Conservation (phyloP, 2,113 vertebrate species). For the Pedetes capensis region DNA sequence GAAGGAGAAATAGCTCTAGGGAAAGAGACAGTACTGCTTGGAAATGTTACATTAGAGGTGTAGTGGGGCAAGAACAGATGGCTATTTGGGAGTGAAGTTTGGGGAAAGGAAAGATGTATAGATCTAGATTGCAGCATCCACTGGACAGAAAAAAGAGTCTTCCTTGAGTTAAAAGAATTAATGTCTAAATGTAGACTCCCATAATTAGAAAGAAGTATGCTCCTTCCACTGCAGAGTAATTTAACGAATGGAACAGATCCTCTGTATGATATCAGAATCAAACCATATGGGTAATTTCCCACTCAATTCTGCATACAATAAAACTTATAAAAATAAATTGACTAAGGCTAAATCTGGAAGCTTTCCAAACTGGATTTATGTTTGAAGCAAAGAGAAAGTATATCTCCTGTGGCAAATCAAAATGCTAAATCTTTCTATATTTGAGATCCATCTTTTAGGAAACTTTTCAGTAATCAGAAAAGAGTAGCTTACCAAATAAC, state of each 20-base stretch:
- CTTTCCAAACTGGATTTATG: slow-evolving; percentile 20
- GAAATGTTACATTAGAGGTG: background rate
- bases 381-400: slow-evolving; percentile 21
- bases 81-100: background rate
- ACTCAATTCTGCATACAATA: slow-evolving; percentile 27
- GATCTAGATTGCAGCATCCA: background rate
- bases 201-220: slow-evolving; percentile 4
- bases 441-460: slow-evolving; percentile 16
- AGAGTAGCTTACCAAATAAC: background rate
- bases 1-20: background rate
- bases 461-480: slow-evolving; percentile 11
- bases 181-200: slow-evolving; percentile 23
- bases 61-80: background rate
- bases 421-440: slow-evolving; percentile 31
- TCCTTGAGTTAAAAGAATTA: background rate
- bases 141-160: slow-evolving; percentile 5
- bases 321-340: background rate
- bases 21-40: background rate
- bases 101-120: background rate
- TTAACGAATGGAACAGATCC: slow-evolving; percentile 17
- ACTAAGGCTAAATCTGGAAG: slow-evolving; percentile 7
- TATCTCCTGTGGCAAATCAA: background rate
- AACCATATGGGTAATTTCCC: slow-evolving; percentile 43
- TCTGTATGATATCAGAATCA: background rate
- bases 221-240: background rate